A percentile compares a stretch with the other conserved stretches of the same genome.
phyloP scores from a whole-genome alignment of 2,797 vertebrate species.

The Gallinago stenura region DNA sequence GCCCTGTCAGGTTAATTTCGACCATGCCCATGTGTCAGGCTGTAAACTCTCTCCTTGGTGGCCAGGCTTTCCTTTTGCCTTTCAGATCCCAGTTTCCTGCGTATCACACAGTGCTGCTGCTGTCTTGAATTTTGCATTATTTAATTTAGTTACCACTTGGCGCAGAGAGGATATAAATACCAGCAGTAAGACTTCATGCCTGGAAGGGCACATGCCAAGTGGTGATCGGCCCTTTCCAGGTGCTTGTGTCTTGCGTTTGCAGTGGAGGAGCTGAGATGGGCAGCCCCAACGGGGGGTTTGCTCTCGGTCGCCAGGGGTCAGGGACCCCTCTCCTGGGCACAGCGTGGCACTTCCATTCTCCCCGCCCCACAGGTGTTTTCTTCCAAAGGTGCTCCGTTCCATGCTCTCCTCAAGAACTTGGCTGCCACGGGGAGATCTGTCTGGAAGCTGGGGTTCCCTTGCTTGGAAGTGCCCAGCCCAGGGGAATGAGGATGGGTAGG shows the following conservation, averaged over 20 bases:
- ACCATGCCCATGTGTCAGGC: not conserved
- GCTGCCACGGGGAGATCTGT: not conserved
- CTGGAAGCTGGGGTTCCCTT: not conserved
- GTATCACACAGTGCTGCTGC: not conserved
- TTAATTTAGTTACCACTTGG: not conserved
- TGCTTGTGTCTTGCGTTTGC: not conserved
- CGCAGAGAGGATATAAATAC: not conserved
- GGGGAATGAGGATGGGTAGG: too few relatives aligned
- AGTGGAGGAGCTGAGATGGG: not conserved
- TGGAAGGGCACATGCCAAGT: not conserved
- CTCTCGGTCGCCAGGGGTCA: not conserved
- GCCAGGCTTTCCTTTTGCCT: not conserved
- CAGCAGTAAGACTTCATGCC: not conserved
- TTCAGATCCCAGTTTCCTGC: not conserved
- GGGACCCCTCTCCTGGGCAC: rapidly evolving
- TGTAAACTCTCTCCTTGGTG: not conserved
- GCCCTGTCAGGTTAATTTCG: not conserved
- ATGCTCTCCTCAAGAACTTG: not conserved
- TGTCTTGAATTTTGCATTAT: not conserved
- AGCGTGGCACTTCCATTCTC: not conserved
- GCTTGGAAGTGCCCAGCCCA: not conserved
- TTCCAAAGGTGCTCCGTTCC: not conserved
- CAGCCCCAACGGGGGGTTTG: not conserved
- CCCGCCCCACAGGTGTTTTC: not conserved
- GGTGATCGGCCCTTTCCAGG: not conserved